Base-by-base conservation (phyloP, 2,888 invertebrate genomes). In the Fragum sueziense region DNA sequence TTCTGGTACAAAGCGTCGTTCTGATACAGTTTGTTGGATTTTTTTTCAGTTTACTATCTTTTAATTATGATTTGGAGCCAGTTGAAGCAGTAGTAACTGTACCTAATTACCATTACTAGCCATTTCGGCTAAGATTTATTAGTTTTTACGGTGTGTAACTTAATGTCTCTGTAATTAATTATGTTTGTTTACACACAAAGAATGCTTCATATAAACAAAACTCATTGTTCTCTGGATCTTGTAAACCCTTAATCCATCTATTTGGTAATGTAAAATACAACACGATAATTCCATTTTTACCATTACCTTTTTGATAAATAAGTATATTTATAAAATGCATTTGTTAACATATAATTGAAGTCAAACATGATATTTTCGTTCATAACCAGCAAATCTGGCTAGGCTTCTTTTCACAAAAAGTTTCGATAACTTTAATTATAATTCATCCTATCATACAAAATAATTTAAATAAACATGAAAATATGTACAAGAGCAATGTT, bases 101-200 rank as follows among this genome's bases (percentile, higher is more conserved):
- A 27, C 65, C 41, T 65, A 65, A 65, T 65, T 65, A 41, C 65
- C 65, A 65, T 65, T 41, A n/a, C 41, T 9, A 41, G 65, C 65
- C 65, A 65, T 65, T 65, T 65, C 41, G 25, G 65, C 22, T 41
- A 41, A 65, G 65, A 65, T 65, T 65, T 65, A 65, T 65, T 65
- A 37, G 65, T 37, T 65, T 65, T 65, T 65, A 65, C 41, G 65
- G 65, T 41, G 41, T 22, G 65, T 65, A 65, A 65, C 65, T 65
- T 65, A 65, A 65, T 65, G 65, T 65, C 65, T 25, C 41, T 7
- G 65, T 65, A 65, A 65, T 65, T 65, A 65, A 65, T 65, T 65
- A 41, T 65, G 65, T 65, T 65, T 65, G 65, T 65, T 65, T 65
- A 65, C 65, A 65, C 65, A 65, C 65, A 41, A 37, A 27, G 65